These are phyloP conservation scores for Psammodynastes pulverulentus DNA, from an alignment of 2,113 vertebrate species.

Conservation along the genomic window DNA sequence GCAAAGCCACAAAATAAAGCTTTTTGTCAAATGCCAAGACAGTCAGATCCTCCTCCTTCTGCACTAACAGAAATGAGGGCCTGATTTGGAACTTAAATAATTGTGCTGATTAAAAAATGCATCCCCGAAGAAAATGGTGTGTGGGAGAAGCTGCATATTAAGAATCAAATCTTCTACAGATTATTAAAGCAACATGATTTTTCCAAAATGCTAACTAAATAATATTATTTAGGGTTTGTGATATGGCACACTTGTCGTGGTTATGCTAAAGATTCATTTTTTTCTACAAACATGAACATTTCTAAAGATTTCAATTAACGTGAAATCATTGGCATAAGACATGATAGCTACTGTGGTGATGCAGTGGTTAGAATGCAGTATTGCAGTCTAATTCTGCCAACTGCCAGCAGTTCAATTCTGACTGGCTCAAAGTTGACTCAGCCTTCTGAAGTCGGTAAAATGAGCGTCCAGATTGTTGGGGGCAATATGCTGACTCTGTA, in stretches of 20 bases:
- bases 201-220: neutral
- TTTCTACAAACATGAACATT: neutral
- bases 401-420: neutral
- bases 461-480: neutral
- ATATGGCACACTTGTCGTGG: neutral
- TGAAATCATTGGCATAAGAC: neutral
- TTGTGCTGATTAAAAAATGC: neutral
- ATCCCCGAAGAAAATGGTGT: conserved; percentile 22
- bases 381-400: neutral
- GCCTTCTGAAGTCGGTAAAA: neutral
- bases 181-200: neutral
- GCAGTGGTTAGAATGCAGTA: neutral
- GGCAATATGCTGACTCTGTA: neutral
- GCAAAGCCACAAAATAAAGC: conserved; percentile 37
- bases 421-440: neutral
- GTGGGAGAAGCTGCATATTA: neutral
- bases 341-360: neutral
- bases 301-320: neutral
- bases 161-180: neutral
- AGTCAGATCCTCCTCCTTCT: neutral
- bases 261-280: neutral
- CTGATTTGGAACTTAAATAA: neutral
- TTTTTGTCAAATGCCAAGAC: conserved; percentile 31
- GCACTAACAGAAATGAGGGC: neutral
- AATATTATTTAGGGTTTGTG: neutral